These are phyloP conservation scores for Aythya baeri DNA, from an alignment of 2,113 vertebrate species.

Conservation along the genomic window DNA sequence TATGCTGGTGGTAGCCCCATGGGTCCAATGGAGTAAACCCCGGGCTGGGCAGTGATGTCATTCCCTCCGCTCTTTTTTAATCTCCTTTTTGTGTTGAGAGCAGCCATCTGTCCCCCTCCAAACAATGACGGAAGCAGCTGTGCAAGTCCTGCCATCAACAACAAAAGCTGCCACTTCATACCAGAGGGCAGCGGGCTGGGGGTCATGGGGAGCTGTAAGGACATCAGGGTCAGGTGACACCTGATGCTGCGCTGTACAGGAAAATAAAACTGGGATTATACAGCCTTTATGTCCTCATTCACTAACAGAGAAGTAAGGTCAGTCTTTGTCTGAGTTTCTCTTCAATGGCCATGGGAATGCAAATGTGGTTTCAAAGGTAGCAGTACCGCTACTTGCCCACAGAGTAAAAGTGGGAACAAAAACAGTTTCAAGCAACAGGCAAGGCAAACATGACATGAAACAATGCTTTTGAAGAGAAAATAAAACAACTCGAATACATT, in stretches of 20 bases:
- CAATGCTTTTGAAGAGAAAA: neutral
- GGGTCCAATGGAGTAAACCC: neutral
- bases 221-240: slow-evolving; percentile 39
- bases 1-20: neutral
- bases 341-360: neutral
- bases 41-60: neutral
- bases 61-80: slow-evolving; percentile 14
- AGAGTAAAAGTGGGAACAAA: neutral
- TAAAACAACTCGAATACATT: neutral
- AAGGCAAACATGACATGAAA: neutral
- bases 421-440: neutral
- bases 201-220: neutral
- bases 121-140: slow-evolving; percentile 52
- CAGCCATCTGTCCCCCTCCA: slow-evolving; percentile 65
- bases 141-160: neutral
- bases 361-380: neutral
- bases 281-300: neutral
- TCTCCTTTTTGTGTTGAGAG: slow-evolving; percentile 45
- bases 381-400: accelerated
- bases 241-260: neutral
- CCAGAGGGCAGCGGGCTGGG: neutral
- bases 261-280: neutral
- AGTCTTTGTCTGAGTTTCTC: neutral
- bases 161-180: slow-evolving; percentile 30
- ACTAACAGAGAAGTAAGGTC: neutral